Conservation (phyloP, 1,140 invertebrate species). For the Leptopilina boulardi region DNA sequence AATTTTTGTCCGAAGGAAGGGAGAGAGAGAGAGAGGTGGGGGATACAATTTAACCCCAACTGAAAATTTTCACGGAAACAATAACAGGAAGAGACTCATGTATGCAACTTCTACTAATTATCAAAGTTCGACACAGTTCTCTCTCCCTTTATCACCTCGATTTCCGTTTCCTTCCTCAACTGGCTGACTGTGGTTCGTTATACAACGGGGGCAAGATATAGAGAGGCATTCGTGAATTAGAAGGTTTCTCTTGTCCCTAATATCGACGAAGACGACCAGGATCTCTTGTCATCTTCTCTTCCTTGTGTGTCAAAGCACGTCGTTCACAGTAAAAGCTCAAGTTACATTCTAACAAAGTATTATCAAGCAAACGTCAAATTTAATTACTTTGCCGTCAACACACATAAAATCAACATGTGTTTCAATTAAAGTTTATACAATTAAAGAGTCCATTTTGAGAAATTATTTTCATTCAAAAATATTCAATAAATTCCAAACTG, state of each 20-base stretch:
- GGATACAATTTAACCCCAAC: neutral
- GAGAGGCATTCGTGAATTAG: slow-evolving; percentile 9
- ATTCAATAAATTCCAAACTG: too few relatives aligned
- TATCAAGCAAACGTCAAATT: slow-evolving; percentile 17
- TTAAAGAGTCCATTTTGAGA: too few relatives aligned
- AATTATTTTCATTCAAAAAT: too few relatives aligned
- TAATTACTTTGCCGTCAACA: neutral
- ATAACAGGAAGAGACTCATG: neutral
- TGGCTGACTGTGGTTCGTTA: neutral
- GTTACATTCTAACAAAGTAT: slow-evolving; percentile 17
- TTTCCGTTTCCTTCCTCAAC: slow-evolving; percentile 8
- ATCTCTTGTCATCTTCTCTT: slow-evolving; percentile 20
- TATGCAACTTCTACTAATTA: slow-evolving; percentile 23
- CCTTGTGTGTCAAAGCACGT: slow-evolving; percentile 8
- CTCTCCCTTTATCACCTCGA: slow-evolving; percentile 21
- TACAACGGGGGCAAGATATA: neutral
- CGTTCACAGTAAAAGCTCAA: neutral
- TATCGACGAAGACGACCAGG: neutral
- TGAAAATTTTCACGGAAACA: neutral
- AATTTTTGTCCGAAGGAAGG: neutral
- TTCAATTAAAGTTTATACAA: too few relatives aligned
- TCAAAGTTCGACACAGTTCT: slow-evolving; percentile 25
- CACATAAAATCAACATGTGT: neutral
- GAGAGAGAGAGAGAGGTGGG: neutral
- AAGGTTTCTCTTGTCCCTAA: slow-evolving; percentile 17